Evolutionary conservation across 2,888 invertebrate genomes (phyloP), one percentile per base, ranked within the genome.

Genomic region (Tenthredo scrophulariae): DNA sequence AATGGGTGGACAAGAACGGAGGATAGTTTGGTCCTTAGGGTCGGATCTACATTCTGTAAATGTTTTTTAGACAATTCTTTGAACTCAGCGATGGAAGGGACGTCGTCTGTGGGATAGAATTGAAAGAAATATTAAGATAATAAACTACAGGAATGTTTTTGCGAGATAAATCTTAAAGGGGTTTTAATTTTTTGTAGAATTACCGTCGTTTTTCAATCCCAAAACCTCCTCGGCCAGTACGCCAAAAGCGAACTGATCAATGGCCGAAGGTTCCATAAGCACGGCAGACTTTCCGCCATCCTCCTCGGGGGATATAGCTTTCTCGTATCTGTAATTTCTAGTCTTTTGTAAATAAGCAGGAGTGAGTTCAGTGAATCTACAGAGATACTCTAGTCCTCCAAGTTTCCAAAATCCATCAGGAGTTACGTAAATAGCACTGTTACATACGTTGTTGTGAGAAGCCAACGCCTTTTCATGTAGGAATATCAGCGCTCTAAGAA

Each of bases 401-500:
- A 98, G 94, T 91, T 97, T 97, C 98, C 98, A 98, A 85, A 95
- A 96, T 0, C 98, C 98, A 93, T 98, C 97, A 22, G 95, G 95
- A 40, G 97, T 96, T 9, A 98, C 96, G 94, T 97, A 98, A 86
- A 98, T 95, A 5, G 98, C 96, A 87, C 97, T 95, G 88, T 95
- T 94, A 92, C 97, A 96, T 9, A 98, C 94, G 94, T 98, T 98
- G 88, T 98, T 97, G 93, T 98, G 98, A 9, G 97, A 96, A 86
- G 96, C 96, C 77, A 94, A 92, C 72, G 97, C 97, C 95, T 97
- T 97, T 88, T 97, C 97, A 90, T 98, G 97, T 33, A 98, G 94
- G 93, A 98, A 98, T 86, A 96, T 95, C 80, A 98, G 92, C 77
- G 97, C 97, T 91, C 97, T 96, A 58, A 98, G 93, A 88, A 98